A percentile compares a stretch with the other conserved stretches of the same genome.
Conservation (phyloP, 2,797 vertebrate genomes). For the Sebastes kiyomatsui region DNA sequence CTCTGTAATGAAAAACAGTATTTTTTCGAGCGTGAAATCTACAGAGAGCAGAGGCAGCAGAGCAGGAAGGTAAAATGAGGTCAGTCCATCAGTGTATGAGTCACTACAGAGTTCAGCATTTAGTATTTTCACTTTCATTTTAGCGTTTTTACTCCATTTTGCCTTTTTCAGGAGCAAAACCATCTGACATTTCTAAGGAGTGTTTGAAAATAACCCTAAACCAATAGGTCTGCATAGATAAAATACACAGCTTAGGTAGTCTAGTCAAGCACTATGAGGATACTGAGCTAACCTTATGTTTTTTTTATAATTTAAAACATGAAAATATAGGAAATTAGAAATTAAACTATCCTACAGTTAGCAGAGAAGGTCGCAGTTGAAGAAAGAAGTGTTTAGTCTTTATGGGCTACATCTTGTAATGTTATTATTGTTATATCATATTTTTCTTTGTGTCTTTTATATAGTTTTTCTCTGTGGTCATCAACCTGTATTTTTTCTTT, state of each 20-base stretch:
- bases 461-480: not conserved
- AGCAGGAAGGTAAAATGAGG: not conserved
- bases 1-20: not conserved
- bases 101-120: not conserved
- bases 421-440: not conserved
- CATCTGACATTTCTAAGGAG: not conserved
- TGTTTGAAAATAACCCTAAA: not conserved
- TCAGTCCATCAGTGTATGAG: conserved; percentile 15
- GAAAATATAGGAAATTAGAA: not conserved
- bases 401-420: not conserved
- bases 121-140: not conserved
- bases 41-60: not conserved
- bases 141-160: not conserved
- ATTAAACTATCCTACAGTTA: not conserved
- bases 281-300: not conserved
- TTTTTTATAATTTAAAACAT: not conserved
- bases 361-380: not conserved
- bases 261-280: not conserved
- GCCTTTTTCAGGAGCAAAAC: not conserved
- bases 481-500: not conserved
- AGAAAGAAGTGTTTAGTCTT: not conserved
- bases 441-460: not conserved
- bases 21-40: not conserved
- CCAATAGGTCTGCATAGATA: not conserved
- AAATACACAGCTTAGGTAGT: not conserved